Conservation (phyloP, 2,113 vertebrate species). For the Lathamus discolor region DNA sequence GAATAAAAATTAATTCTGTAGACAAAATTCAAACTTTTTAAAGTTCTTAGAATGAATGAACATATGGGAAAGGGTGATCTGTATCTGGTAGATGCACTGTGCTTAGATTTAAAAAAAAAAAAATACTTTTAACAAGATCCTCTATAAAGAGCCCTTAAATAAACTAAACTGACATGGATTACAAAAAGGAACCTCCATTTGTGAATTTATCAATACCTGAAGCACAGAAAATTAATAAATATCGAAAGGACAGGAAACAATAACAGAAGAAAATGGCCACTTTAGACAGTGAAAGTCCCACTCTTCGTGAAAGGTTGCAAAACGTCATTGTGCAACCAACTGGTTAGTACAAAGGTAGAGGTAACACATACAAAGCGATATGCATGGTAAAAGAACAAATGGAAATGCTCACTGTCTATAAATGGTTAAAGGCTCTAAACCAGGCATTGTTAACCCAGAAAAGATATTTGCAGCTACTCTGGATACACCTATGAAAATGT, state of each 20-base stretch:
- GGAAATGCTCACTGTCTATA: background rate
- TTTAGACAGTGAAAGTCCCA: background rate
- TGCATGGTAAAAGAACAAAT: background rate
- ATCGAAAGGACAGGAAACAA: background rate
- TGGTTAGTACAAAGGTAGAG: background rate
- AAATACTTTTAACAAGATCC: background rate
- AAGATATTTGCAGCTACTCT: background rate
- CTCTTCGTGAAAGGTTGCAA: background rate
- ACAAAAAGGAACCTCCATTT: background rate
- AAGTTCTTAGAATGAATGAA: background rate
- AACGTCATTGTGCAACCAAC: background rate
- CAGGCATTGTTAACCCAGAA: background rate
- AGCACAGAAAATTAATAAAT: background rate
- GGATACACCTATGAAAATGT: background rate
- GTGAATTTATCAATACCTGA: background rate
- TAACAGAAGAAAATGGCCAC: accelerated
- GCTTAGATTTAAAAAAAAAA: background rate
- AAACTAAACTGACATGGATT: background rate
- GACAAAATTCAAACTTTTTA: background rate
- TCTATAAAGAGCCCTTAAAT: background rate
- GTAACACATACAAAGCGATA: background rate
- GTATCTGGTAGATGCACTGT: background rate
- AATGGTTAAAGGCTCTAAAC: background rate
- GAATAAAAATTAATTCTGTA: background rate
- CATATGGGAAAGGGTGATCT: background rate